phyloP scores from a whole-genome alignment of 2,888 invertebrate species.

The Pemphredon lugubris region DNA sequence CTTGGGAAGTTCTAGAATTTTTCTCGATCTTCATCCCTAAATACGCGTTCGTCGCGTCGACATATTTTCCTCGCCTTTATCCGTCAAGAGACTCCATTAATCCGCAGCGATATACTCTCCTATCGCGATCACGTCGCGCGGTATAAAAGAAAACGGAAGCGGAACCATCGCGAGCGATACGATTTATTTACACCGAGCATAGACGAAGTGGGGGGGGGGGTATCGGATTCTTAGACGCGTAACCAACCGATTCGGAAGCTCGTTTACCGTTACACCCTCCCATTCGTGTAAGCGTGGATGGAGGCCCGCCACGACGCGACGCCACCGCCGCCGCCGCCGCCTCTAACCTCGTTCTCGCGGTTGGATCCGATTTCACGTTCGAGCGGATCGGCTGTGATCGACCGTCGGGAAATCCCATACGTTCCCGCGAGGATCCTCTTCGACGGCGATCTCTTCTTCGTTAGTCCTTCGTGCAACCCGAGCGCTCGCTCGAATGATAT shows the following conservation, averaged over 20 bases:
- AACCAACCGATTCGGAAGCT: constrained; percentile 65
- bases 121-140: too few relatives aligned
- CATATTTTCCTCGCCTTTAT: too few relatives aligned
- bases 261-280: constrained; percentile 59
- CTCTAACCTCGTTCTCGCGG: constrained; percentile 57
- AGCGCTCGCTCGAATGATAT: constrained; percentile 38
- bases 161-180: constrained; percentile 16
- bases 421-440: constrained; percentile 68
- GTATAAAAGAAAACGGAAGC: constrained; percentile 14
- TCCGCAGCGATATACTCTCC: too few relatives aligned
- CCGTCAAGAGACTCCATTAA: too few relatives aligned
- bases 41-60: too few relatives aligned
- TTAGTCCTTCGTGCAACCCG: constrained; percentile 39
- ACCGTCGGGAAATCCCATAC: constrained; percentile 66
- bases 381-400: constrained; percentile 60
- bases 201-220: constrained; percentile 18
- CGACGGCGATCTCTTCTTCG: constrained; percentile 27
- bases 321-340: too few relatives aligned
- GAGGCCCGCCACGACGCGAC: constrained; percentile 28
- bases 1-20: too few relatives aligned
- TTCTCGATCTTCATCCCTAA: too few relatives aligned
- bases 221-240: constrained; percentile 59
- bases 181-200: constrained; percentile 53
- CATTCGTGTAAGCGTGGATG: constrained; percentile 19
- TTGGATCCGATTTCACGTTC: constrained; percentile 67